Percentiles rank a stretch among this genome's conserved stretches.
Conservation (phyloP, 1,140 invertebrate species). For the Drosophila pectinifera region DNA sequence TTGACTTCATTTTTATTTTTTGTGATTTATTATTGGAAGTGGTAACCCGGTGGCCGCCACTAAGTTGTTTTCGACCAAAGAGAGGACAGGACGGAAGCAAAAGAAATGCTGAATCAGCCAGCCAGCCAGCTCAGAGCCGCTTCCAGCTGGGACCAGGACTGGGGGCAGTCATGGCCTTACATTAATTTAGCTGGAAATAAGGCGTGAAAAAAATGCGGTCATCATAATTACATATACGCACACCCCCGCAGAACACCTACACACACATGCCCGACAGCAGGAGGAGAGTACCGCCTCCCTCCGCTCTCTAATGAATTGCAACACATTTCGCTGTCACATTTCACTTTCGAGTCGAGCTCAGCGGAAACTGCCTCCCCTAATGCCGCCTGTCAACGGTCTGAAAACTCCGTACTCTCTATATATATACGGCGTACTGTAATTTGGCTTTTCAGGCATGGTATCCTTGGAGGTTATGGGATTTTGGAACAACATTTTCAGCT, state of each 20-base stretch:
- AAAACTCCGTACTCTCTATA: constrained; percentile 10
- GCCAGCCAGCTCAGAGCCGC: constrained; percentile 4
- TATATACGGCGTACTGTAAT: constrained; percentile 23
- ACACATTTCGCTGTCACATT: constrained; percentile 65
- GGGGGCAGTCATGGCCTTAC: constrained; percentile 18
- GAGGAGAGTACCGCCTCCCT: constrained; percentile 7
- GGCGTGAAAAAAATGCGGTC: constrained; percentile 64
- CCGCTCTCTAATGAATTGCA: constrained; percentile 75
- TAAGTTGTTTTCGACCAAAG: constrained; percentile 39
- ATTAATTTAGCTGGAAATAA: constrained; percentile 59
- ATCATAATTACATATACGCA: constrained; percentile 68
- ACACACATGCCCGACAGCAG: constrained; percentile 20
- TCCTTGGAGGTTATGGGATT: background rate
- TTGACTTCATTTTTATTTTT: constrained; percentile 47
- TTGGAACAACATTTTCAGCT: background rate
- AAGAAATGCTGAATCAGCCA: constrained; percentile 41
- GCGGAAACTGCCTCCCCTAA: constrained; percentile 52
- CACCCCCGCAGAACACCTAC: constrained; percentile 7
- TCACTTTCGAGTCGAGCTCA: constrained; percentile 56
- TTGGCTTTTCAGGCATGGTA: constrained; percentile 18
- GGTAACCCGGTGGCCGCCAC: constrained; percentile 46
- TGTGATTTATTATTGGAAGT: constrained; percentile 52
- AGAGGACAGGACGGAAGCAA: constrained; percentile 20
- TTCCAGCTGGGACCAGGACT: constrained; percentile 18
- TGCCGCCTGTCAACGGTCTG: constrained; percentile 44